Percentiles rank a stretch among this genome's conserved stretches.
phyloP scores from a whole-genome alignment of 2,797 vertebrate genomes.

The Lepilemur septentrionalis region DNA sequence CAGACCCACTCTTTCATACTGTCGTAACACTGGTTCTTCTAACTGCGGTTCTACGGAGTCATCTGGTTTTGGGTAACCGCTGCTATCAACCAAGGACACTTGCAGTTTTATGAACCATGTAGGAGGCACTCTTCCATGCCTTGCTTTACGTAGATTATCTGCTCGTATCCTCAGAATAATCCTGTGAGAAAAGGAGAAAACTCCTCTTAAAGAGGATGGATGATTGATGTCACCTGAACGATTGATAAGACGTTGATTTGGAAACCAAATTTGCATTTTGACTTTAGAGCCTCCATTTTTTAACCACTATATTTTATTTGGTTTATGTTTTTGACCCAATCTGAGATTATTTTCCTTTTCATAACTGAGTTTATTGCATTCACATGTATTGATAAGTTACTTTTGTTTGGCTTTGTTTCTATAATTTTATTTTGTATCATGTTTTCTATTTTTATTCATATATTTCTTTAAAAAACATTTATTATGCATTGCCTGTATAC shows the following conservation, averaged over 20 bases:
- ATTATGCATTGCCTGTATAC: background rate
- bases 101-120: background rate
- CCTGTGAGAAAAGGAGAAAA: background rate
- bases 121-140: background rate
- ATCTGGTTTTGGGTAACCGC: background rate
- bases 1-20: background rate
- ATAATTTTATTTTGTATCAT: background rate
- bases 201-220: background rate
- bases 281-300: background rate
- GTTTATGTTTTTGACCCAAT: background rate
- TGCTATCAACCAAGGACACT: background rate
- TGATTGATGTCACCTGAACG: background rate
- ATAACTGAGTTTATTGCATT: background rate
- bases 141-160: background rate
- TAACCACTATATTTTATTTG: background rate
- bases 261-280: background rate
- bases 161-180: background rate
- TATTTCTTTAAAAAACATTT: background rate
- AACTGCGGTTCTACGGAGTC: background rate
- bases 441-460: background rate
- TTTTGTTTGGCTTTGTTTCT: background rate
- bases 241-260: background rate
- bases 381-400: background rate
- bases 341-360: background rate
- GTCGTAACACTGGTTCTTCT: background rate